Evolutionary conservation across 1,140 invertebrate species (phyloP), one percentile per base, ranked within the genome.

Genomic region (Drosophila mayri): DNA sequence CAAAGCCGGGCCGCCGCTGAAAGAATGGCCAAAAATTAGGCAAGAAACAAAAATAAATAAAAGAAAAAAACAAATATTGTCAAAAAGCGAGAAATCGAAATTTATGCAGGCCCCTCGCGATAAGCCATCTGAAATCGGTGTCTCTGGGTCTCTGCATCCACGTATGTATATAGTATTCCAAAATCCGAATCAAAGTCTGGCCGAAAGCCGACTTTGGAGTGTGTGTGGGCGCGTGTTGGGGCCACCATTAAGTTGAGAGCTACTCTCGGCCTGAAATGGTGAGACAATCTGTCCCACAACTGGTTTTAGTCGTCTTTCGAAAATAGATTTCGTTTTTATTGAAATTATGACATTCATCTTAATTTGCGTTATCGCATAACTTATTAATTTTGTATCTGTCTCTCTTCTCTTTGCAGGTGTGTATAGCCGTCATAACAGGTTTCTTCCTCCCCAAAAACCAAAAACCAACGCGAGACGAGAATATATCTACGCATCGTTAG

Each of bases 261-360:
- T 25, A 61, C 30, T 22, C 16, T 22, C 49, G 32, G 32, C 30
- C 25, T 35, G n/a, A 55, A 30, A 54, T 64, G 57, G 60, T 52
- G 71, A 74, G 62, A 67, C 73, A 75, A 75, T 75, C 47, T 52
- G 46, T n/a, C 38, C 37, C 62, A 50, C 41, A 76, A 77, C 74
- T 77, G 74, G 73, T 77, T 81, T 62, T 41, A 11, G 30, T 55
- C 44, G 43, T 41, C 49, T 38, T 55, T 70, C 43, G 68, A 90
- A 88, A 88, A 90, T 90, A 84, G 84, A 88, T 88, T 88, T 88
- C 52, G 62, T 78, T 90, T 88, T 88, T 90, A 88, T 88, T 84
- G 68, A 88, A 90, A 88, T 88, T 88, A 88, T 88, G 84, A 88
- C 84, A 88, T 88, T 88, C 85, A 88, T 88, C 84, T 88, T 88